Evolutionary conservation across 1,140 invertebrate species (phyloP), one percentile per base, ranked within the genome.

Genomic region (Artemia franciscana): DNA sequence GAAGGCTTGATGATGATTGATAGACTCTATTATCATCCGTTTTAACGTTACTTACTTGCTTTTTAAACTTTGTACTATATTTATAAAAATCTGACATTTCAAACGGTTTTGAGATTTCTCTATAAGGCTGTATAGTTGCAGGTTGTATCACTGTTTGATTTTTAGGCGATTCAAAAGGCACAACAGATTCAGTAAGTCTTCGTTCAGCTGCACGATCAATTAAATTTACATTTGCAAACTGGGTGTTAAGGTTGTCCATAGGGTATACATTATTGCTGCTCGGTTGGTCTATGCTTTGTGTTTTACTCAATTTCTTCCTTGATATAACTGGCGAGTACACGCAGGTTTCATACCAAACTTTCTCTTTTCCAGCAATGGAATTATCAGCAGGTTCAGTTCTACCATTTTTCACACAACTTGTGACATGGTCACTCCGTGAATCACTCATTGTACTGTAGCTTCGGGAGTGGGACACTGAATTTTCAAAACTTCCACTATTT

Each of bases 61-160:
- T 84, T 23, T 88, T 79, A 72, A 85, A 91, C 70, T 91, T 91
- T 25, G 88, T 91, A 59, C 90, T 93, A 71, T 96, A 96, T 74
- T 95, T 94, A 74, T 94, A 96, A 75, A 93, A 94, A 72, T 96
- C 91, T 0, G 89, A 85, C 84, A 93, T 91, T 76, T 94, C 90
- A 73, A 92, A 96, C 12, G 91, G 91, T 72, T 96, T 95, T 0
- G 87, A 88, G 27, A 91, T 85, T 76, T 95, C 90, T 67, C 87
- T 82, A 69, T 92, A 93, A 0, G 89, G 88, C 69, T 90, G 88
- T 74, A 85, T 90, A 65, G 87, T 87, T 24, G 86, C 88, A 27
- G 85, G 81, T 68, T 88, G 84, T 18, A 91, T 86, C 0, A 91
- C 78, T 0, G 85, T 88, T 68, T 86, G 80, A 71, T 85, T 87